phyloP scores from a whole-genome alignment of 64 coral and sea anemone species.

The Montipora capricornis region DNA sequence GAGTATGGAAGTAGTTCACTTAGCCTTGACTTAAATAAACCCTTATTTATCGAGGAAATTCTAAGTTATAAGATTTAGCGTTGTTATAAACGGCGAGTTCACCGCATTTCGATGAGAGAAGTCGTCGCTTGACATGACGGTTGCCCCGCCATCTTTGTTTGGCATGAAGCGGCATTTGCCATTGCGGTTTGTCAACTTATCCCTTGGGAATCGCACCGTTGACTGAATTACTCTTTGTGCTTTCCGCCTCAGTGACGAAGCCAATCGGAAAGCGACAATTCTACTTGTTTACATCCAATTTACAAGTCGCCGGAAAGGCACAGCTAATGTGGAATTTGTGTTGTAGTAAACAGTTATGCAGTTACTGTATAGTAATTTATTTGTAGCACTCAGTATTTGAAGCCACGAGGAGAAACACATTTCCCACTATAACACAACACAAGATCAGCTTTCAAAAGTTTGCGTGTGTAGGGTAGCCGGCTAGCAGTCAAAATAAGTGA shows the following conservation, averaged over 20 bases:
- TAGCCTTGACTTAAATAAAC: slow-evolving; percentile 1
- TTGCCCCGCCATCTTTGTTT: slow-evolving; percentile 30
- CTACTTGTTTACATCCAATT: slow-evolving; percentile 2
- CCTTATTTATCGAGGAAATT: not conserved
- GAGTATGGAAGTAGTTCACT: not conserved
- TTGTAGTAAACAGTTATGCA: too few relatives aligned
- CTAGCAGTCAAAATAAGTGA: not conserved
- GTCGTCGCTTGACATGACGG: not conserved
- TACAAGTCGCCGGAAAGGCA: not conserved
- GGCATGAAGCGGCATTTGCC: not conserved
- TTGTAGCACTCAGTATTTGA: too few relatives aligned
- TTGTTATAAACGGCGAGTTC: not conserved
- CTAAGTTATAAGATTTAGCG: not conserved
- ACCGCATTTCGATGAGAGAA: not conserved
- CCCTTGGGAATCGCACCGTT: slow-evolving; percentile 24
- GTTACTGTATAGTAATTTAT: too few relatives aligned
- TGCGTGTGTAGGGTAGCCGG: not conserved
- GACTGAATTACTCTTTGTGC: not conserved
- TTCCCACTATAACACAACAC: too few relatives aligned
- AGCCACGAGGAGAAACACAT: too few relatives aligned
- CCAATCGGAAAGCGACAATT: not conserved
- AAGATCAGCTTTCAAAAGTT: not conserved
- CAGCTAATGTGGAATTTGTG: too few relatives aligned
- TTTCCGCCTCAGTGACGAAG: slow-evolving; percentile 40
- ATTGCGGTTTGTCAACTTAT: slow-evolving; percentile 3